These are phyloP conservation scores for Pissodes strobi DNA, from an alignment of 1,140 invertebrate genomes.

Conservation along the genomic window DNA sequence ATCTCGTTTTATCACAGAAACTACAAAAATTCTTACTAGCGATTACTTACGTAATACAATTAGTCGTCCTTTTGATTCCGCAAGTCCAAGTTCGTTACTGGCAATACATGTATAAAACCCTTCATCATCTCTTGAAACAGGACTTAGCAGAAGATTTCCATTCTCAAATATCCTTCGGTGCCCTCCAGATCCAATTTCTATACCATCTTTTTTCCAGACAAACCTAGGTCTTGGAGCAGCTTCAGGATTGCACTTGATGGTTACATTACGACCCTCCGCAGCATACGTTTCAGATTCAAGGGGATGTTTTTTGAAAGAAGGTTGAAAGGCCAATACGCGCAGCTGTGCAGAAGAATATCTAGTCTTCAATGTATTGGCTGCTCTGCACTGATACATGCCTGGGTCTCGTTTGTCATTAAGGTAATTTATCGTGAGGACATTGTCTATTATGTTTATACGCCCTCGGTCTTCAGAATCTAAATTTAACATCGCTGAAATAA, in stretches of 20 bases:
- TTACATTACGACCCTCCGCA: conserved; percentile 88
- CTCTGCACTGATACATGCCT: conserved; percentile 96
- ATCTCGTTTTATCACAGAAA: neutral
- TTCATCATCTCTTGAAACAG: conserved; percentile 84
- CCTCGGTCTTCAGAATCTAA: conserved; percentile 71
- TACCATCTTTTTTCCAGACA: conserved; percentile 90
- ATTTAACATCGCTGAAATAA: conserved; percentile 59
- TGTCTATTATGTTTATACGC: conserved; percentile 81
- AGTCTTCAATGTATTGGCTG: conserved; percentile 85
- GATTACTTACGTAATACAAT: conserved; percentile 78
- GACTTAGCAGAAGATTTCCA: conserved; percentile 84
- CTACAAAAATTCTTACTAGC: no score
- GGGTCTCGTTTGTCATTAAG: conserved; percentile 79
- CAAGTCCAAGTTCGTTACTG: conserved; percentile 79
- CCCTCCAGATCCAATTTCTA: conserved; percentile 75
- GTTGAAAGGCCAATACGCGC: conserved; percentile 82
- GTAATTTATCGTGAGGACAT: conserved; percentile 82
- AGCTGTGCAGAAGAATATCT: conserved; percentile 88
- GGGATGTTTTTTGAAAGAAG: conserved; percentile 89
- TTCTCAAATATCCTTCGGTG: conserved; percentile 78
- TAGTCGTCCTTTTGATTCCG: conserved; percentile 78
- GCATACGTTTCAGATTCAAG: conserved; percentile 88
- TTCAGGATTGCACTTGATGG: conserved; percentile 90
- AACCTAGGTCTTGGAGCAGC: conserved; percentile 89
- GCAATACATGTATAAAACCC: conserved; percentile 89